Percentiles rank a stretch among this genome's conserved stretches.
These are phyloP conservation scores for Eristalis intricaria DNA, from an alignment of 2,888 invertebrate genomes.

Conservation along the genomic window DNA sequence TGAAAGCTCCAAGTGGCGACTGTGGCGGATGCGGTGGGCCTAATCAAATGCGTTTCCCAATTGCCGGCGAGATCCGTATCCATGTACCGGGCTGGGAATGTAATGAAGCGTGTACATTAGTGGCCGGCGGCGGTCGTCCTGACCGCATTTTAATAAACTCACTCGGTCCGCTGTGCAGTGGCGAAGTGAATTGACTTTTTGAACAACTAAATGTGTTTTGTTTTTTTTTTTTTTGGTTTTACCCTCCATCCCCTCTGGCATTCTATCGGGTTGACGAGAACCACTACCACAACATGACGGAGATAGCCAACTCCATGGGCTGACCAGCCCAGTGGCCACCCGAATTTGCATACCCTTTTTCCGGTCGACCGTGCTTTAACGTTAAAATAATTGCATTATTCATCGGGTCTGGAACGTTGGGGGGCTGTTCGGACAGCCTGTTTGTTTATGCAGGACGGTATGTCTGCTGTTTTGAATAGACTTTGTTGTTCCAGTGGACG, in stretches of 20 bases:
- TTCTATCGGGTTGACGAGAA: neutral
- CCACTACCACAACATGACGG: neutral
- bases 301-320: neutral
- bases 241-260: too few relatives aligned
- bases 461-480: neutral
- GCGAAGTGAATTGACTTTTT: neutral
- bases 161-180: neutral
- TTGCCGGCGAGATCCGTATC: neutral
- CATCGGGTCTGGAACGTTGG: neutral
- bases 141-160: constrained; percentile 18
- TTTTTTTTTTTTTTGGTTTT: neutral
- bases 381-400: constrained; percentile 43
- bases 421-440: neutral
- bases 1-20: neutral
- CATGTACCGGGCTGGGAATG: neutral
- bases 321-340: constrained; percentile 9
- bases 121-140: neutral
- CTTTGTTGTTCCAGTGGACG: neutral
- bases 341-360: constrained; percentile 51
- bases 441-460: neutral
- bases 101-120: constrained; percentile 26
- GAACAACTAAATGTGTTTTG: neutral
- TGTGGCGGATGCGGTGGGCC: neutral
- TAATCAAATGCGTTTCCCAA: neutral
- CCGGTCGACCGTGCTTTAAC: constrained; percentile 26